Evolutionary conservation across 2,888 invertebrate genomes (phyloP).

Genomic region (Drepanosiphum platanoidis): DNA sequence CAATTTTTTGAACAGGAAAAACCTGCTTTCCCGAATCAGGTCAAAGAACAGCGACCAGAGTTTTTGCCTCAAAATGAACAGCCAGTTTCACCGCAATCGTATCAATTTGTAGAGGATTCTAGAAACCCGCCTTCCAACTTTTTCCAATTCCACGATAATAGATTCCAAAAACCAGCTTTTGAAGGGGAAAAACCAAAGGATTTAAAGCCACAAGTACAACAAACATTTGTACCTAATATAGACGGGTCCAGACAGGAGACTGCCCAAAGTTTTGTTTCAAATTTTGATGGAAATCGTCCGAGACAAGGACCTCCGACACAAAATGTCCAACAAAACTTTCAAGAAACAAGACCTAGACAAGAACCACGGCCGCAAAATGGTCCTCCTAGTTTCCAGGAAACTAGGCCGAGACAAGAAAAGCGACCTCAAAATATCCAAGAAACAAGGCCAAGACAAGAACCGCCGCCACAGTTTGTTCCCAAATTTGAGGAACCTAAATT

Average conservation of each 20-base stretch:
- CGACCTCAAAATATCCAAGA: conserved; percentile 21
- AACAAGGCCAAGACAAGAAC: conserved; percentile 46
- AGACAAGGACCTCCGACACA: conserved; percentile 1
- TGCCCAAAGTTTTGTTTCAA: conserved; percentile 24
- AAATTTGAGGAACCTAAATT: background rate
- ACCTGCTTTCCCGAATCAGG: conserved; percentile 36
- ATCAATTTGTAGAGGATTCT: conserved; percentile 39
- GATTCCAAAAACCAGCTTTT: conserved; percentile 45
- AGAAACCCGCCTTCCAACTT: conserved; percentile 46
- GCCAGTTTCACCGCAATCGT: conserved; percentile 37
- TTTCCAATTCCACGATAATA: conserved; percentile 53
- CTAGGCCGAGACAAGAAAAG: background rate
- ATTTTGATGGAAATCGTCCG: conserved; percentile 38
- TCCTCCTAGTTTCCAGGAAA: conserved; percentile 37
- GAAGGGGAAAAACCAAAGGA: conserved; percentile 48
- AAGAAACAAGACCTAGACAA: conserved; percentile 18
- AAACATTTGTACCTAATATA: background rate
- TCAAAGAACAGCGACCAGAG: conserved; percentile 49
- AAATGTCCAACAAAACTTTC: conserved; percentile 25
- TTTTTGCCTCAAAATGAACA: conserved; percentile 59
- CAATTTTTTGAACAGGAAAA: conserved; percentile 53
- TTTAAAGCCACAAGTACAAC: conserved; percentile 35
- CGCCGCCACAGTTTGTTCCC: background rate
- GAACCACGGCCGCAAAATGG: conserved; percentile 3
- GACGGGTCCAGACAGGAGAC: conserved; percentile 43